Base-by-base conservation (phyloP, 2,113 vertebrate genomes). In the Pteruthius melanotis region DNA sequence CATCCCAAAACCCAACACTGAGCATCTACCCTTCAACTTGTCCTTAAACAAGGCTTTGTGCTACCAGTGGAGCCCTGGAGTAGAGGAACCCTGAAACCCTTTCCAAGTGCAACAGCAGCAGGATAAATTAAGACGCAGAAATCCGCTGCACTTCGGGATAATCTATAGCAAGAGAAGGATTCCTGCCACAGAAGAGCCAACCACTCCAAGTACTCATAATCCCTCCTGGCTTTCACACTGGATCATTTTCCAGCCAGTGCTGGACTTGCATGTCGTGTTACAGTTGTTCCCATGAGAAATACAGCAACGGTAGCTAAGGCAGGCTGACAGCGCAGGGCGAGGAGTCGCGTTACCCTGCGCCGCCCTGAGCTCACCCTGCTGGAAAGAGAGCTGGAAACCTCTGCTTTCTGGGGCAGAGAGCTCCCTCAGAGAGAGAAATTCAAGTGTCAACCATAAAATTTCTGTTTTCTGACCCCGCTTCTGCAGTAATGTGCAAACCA, bases 181-280 rank as follows among this genome's bases (percentile, higher is more conserved):
- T 87, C 69, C 66, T 93, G 70, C 57, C 60, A 44, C 21, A 10
- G 37, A n/a, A 64, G 74, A 69, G 74, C 65, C 81, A 76, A 18
- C 37, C 77, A 27, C 59, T 28, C 84, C 2, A 53, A 95, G 93
- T 80, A 96, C 95, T 91, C 94, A 80, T 95, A 96, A 97, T 97
- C 95, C 94, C 91, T 80, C 57, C 84, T 85, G 94, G 37, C 87
- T 97, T 97, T 96, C 57, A 91, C 91, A 76, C 57, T 18, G 42
- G 94, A 91, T 95, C 93, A 7, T 74, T 69, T 97, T 96, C n/a
- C 91, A 93, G 65, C 3, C n/a, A 28, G 81, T 1, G 89, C 28
- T 45, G 93, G 78, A 14, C 65, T 35, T 20, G 78, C 82, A 76
- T 5, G 82, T 83, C 30, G 11, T 1, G 30, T 11, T 65, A n/a